phyloP scores from a whole-genome alignment of 1,140 invertebrate species.

The Drosophila ficusphila region DNA sequence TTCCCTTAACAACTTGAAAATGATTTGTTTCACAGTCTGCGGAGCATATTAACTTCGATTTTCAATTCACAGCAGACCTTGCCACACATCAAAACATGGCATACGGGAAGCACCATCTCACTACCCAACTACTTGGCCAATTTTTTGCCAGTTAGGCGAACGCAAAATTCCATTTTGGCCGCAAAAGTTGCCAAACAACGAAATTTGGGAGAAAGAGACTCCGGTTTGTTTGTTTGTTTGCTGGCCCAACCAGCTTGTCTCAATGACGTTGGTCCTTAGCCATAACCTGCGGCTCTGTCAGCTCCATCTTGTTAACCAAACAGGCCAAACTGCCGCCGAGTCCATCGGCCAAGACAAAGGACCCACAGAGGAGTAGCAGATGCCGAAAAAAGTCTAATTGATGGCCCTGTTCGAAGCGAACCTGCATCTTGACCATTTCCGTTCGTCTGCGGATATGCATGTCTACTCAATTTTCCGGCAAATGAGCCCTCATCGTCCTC shows the following conservation, averaged over 20 bases:
- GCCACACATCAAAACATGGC: slow-evolving; percentile 43
- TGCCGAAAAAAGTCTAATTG: slow-evolving; percentile 57
- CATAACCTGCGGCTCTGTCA: slow-evolving; percentile 59
- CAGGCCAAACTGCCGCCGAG: slow-evolving; percentile 44
- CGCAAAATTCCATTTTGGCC: slow-evolving; percentile 72
- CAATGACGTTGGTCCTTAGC: slow-evolving; percentile 76
- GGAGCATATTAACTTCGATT: slow-evolving; percentile 81
- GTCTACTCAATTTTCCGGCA: slow-evolving; percentile 82
- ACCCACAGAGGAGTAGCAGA: slow-evolving; percentile 22
- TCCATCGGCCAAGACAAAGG: slow-evolving; percentile 68
- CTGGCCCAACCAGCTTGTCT: slow-evolving; percentile 54
- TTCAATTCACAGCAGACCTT: slow-evolving; percentile 68
- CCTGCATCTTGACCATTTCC: slow-evolving; percentile 80
- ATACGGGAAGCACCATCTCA: slow-evolving; percentile 7
- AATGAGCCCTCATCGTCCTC: slow-evolving; percentile 59
- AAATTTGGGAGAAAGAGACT: slow-evolving; percentile 12
- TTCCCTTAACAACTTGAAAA: slow-evolving; percentile 79
- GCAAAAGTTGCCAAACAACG: slow-evolving; percentile 63
- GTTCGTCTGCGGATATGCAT: slow-evolving; percentile 64
- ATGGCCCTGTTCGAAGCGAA: slow-evolving; percentile 36
- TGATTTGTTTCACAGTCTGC: slow-evolving; percentile 83
- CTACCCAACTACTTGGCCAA: slow-evolving; percentile 41
- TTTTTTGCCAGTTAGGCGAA: slow-evolving; percentile 72
- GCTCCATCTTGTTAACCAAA: slow-evolving; percentile 81
- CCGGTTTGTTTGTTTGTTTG: slow-evolving; percentile 52